Conservation (phyloP, 2,888 invertebrate genomes). For the Tenthredo distinguenda region DNA sequence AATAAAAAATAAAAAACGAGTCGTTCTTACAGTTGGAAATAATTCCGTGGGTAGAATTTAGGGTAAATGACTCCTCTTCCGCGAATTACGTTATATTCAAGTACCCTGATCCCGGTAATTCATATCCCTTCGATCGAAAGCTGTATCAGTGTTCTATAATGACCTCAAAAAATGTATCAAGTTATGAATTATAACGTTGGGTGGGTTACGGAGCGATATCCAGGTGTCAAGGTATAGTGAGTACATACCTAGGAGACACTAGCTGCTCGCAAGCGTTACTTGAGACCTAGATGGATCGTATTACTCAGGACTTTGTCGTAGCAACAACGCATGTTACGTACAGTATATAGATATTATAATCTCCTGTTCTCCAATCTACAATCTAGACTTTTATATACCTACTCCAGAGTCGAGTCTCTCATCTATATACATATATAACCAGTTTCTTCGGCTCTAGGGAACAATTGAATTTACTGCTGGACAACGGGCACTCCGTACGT, state of each 20-base stretch:
- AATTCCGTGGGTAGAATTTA: neutral
- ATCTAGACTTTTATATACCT: constrained; percentile 15
- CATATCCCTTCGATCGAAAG: neutral
- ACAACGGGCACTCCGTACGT: neutral
- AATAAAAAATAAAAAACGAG: too few species aligned
- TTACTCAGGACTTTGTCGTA: constrained; percentile 30
- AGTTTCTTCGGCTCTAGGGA: constrained; percentile 23
- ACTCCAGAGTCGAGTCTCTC: neutral
- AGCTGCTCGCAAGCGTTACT: neutral
- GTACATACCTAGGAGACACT: neutral
- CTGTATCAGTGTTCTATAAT: neutral
- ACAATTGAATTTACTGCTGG: constrained; percentile 33
- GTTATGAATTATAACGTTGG: neutral
- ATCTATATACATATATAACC: neutral
- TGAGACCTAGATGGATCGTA: constrained; percentile 22
- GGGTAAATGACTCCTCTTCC: neutral
- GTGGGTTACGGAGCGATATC: neutral
- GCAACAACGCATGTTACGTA: neutral
- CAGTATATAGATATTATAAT: neutral
- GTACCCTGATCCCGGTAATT: neutral
- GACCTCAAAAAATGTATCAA: constrained; percentile 15
- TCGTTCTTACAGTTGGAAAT: neutral
- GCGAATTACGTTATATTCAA: neutral
- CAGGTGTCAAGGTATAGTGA: constrained; percentile 14
- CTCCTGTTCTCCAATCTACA: constrained; percentile 40